phyloP scores from a whole-genome alignment of 1,140 invertebrate genomes.

The Lordiphosa clarofinis region DNA sequence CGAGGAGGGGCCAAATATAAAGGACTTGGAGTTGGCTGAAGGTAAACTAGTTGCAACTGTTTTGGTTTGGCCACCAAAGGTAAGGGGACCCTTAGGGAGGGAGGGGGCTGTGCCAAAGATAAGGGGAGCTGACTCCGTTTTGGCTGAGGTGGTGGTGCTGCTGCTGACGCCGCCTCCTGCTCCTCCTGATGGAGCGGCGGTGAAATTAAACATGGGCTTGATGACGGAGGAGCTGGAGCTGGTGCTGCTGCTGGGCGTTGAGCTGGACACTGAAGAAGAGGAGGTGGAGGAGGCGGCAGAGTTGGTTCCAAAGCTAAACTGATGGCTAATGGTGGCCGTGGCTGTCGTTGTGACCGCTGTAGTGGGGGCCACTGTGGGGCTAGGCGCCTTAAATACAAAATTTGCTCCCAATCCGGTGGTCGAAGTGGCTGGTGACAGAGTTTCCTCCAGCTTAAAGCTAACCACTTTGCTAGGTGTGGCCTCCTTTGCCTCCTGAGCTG shows the following conservation, averaged over 20 bases:
- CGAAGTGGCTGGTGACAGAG: background rate
- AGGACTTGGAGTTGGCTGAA: slow-evolving; percentile 3
- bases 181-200: background rate
- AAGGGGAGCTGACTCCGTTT: background rate
- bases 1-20: slow-evolving; percentile 42
- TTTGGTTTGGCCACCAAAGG: slow-evolving; percentile 18
- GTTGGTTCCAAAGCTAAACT: slow-evolving; percentile 31
- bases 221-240: background rate
- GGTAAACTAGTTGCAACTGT: background rate
- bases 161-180: slow-evolving; percentile 19
- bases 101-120: slow-evolving; percentile 2
- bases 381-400: slow-evolving; percentile 18
- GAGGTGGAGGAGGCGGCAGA: slow-evolving; percentile 3
- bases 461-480: slow-evolving; percentile 7
- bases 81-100: slow-evolving; percentile 10
- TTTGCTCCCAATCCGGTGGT: background rate
- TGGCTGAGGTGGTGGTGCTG: slow-evolving; percentile 14
- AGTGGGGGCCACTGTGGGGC: background rate
- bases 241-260: slow-evolving; percentile 9
- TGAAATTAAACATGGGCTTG: slow-evolving; percentile 30
- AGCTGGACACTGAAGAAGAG: slow-evolving; percentile 20
- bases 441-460: background rate
- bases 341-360: slow-evolving; percentile 1
- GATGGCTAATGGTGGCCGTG: slow-evolving; percentile 4
- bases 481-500: background rate